Base-by-base conservation (phyloP, 2,113 vertebrate genomes). In the Chloroceryle aenea region DNA sequence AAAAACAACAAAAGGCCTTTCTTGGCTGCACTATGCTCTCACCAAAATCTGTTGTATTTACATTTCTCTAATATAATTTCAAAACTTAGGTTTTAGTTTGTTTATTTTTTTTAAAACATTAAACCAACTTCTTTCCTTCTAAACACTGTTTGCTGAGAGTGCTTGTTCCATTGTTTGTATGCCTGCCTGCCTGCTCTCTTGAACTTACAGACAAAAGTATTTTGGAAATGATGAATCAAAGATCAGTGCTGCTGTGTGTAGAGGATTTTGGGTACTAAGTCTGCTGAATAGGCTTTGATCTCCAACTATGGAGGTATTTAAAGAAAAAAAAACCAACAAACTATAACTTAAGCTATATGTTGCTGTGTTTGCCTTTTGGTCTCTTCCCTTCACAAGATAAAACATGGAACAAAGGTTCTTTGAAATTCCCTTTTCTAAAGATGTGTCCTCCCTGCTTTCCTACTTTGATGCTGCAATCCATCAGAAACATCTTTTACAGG, bases 201-300 rank as follows among this genome's bases (percentile, higher is more conserved):
- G 34, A 50, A 78, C 42, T 36, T 75, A 38, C 42, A 79, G 47
- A 52, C 30, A 13, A n/a, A 90, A 84, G 14, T 66, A 58, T 53
- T 87, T 87, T 79, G 34, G 77, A 89, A 94, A 75, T 62, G 9
- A 79, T n/a, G 43, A 85, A 67, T 63, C 64, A 81, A 85, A 90
- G 52, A 86, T 36, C 21, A 81, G 40, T 48, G 36, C 47, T 87
- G 66, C 12, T 74, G 34, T 29, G 4, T 77, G 59, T 53, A 58
- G 48, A 66, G 55, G 58, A 77, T 84, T 90, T 42, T 8, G 53
- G 47, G 15, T 45, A 64, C 43, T 72, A 38, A 26, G 59, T 95
- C 84, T 64, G 32, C 48, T 61, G 56, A 93, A 87, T 9, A 30
- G 47, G 23, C n/a, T 90, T 82, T 79, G 74, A 85, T 72, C 61